These are phyloP conservation scores for Megathymus violae DNA, from an alignment of 1,140 invertebrate genomes.

Conservation along the genomic window DNA sequence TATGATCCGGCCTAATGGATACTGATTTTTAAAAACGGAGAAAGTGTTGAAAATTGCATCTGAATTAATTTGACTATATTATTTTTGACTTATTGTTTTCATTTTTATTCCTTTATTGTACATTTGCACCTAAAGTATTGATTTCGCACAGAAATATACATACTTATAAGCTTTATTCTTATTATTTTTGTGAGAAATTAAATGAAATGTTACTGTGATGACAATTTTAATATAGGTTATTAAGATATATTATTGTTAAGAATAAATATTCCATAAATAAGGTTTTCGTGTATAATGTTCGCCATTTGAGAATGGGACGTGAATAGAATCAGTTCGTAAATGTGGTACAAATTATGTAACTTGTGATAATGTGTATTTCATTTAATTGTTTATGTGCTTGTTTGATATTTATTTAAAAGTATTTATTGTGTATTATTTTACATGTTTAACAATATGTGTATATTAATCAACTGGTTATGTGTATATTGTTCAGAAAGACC, in stretches of 20 bases:
- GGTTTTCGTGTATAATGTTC: conserved; percentile 10
- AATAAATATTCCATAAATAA: conserved; percentile 47
- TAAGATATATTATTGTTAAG: conserved; percentile 39
- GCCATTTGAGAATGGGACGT: conserved; percentile 1
- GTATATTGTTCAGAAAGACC: neutral
- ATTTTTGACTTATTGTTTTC: neutral
- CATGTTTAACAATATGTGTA: neutral
- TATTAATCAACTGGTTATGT: neutral
- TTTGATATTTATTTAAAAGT: conserved; percentile 32
- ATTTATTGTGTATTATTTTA: conserved; percentile 33
- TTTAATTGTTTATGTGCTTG: conserved; percentile 43
- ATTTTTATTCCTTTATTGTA: conserved; percentile 4
- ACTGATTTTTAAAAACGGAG: neutral
- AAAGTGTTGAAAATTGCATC: neutral
- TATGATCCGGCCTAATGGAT: neutral
- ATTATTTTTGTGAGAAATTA: conserved; percentile 30
- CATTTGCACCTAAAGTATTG: conserved; percentile 1
- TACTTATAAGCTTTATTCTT: conserved; percentile 18
- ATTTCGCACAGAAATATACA: conserved; percentile 7
- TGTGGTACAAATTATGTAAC: conserved; percentile 58
- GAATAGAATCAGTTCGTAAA: conserved; percentile 24
- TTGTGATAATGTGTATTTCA: conserved; percentile 59
- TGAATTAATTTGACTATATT: neutral
- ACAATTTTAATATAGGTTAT: conserved; percentile 30
- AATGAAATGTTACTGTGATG: conserved; percentile 57